phyloP scores from a whole-genome alignment of 2,113 vertebrate species.

The Conger conger region DNA sequence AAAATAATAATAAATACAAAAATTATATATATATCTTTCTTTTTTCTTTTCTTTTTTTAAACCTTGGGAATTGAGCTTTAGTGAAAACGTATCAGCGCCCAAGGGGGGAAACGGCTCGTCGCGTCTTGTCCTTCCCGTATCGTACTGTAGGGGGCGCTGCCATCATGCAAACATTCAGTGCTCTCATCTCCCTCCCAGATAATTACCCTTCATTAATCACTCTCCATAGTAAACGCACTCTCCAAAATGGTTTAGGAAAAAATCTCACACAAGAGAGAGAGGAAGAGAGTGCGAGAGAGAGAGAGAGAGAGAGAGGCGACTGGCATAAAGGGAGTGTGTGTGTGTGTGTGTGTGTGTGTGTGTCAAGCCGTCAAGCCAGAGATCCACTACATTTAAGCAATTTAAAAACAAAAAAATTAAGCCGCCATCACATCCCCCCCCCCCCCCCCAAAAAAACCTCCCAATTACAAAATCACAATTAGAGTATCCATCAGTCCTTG shows the following conservation, averaged over 20 bases:
- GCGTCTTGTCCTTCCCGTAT: constrained; percentile 46
- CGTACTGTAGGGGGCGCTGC: constrained; percentile 74
- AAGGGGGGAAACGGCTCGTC: constrained; percentile 53
- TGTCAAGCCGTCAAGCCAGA: not conserved
- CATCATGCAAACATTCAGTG: constrained; percentile 51
- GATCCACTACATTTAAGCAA: not conserved
- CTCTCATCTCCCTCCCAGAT: constrained; percentile 18
- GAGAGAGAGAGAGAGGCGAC: too few species aligned
- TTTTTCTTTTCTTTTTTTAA: too few species aligned
- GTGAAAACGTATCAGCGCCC: not conserved
- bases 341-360: too few species aligned
- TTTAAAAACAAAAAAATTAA: not conserved
- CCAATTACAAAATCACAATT: not conserved
- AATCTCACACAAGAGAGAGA: not conserved
- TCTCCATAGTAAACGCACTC: not conserved
- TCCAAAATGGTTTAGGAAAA: not conserved
- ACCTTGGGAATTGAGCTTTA: too few species aligned
- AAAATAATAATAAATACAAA: not conserved
- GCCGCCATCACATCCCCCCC: not conserved
- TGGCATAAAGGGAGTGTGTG: too few species aligned
- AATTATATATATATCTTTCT: too few species aligned
- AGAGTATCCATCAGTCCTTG: not conserved
- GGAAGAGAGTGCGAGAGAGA: too few species aligned
- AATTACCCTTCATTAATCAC: constrained; percentile 39
- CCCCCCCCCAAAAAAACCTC: too few species aligned